These are phyloP conservation scores for Pasiphila rectangulata DNA, from an alignment of 2,888 invertebrate genomes.

Conservation along the genomic window DNA sequence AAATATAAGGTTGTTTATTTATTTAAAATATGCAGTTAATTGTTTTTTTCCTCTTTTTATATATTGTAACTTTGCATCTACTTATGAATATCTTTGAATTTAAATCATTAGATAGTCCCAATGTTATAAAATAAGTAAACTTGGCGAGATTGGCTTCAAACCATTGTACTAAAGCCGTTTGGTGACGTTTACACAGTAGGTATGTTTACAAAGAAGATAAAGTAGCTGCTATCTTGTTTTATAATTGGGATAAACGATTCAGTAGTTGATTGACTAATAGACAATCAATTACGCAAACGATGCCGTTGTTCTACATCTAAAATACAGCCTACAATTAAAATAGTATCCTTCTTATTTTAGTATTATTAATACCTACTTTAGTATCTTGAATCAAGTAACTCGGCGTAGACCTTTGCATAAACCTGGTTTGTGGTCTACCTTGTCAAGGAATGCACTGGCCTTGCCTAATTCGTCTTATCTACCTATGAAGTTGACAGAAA, in stretches of 20 bases:
- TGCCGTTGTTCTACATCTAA: conserved; percentile 2
- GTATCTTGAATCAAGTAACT: not conserved
- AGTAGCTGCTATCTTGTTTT: not conserved
- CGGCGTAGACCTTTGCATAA: not conserved
- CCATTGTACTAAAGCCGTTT: not conserved
- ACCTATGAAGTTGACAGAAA: not conserved
- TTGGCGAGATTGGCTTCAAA: not conserved
- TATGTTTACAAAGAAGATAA: not conserved
- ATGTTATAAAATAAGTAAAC: too few species aligned
- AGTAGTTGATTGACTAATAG: conserved; percentile 16
- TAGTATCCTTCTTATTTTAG: not conserved
- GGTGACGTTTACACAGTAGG: too few species aligned
- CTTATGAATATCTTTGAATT: too few species aligned
- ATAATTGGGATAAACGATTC: conserved; percentile 29
- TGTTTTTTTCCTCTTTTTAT: too few species aligned
- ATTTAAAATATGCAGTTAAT: too few species aligned
- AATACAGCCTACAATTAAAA: not conserved
- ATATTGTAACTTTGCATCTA: too few species aligned
- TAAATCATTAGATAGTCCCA: too few species aligned
- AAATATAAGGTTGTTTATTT: too few species aligned
- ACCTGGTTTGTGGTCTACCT: not conserved
- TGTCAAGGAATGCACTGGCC: not conserved
- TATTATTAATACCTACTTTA: too few species aligned
- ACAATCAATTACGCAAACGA: conserved; percentile 15
- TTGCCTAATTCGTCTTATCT: not conserved